These are phyloP conservation scores for Zosterops lateralis DNA, from an alignment of 2,113 vertebrate genomes.

Conservation along the genomic window DNA sequence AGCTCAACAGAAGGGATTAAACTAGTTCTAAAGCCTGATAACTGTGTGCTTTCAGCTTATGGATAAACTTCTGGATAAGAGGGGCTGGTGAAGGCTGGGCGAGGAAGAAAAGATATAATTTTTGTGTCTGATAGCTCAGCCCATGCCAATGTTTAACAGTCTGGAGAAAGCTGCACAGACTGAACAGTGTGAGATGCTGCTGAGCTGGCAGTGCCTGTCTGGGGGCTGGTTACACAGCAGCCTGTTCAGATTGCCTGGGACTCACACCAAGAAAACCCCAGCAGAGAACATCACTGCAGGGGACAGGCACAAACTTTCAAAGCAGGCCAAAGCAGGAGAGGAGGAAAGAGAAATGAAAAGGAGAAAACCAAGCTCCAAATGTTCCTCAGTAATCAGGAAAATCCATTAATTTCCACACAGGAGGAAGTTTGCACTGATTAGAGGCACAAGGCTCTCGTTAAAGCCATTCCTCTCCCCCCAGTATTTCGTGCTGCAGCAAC, in stretches of 20 bases:
- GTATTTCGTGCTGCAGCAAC: neutral
- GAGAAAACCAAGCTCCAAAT: neutral
- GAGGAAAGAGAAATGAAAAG: neutral
- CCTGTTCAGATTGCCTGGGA: neutral
- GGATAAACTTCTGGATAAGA: neutral
- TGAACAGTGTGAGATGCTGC: neutral
- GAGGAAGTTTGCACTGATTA: neutral
- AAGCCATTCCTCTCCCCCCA: neutral
- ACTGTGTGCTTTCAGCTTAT: neutral
- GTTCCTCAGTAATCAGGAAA: neutral
- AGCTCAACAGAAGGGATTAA: neutral
- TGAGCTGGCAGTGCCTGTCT: neutral
- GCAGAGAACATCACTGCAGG: neutral
- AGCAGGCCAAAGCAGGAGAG: neutral
- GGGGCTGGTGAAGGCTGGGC: fast-evolving
- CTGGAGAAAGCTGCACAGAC: neutral
- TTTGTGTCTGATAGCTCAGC: neutral
- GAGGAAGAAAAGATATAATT: fast-evolving
- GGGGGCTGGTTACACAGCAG: neutral
- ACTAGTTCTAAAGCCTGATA: neutral
- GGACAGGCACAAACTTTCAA: neutral
- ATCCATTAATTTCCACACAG: neutral
- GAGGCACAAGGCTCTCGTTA: neutral
- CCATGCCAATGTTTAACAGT: neutral
- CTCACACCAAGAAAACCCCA: neutral